Conservation (phyloP, 2,888 invertebrate genomes). For the Tinea trinotella region DNA sequence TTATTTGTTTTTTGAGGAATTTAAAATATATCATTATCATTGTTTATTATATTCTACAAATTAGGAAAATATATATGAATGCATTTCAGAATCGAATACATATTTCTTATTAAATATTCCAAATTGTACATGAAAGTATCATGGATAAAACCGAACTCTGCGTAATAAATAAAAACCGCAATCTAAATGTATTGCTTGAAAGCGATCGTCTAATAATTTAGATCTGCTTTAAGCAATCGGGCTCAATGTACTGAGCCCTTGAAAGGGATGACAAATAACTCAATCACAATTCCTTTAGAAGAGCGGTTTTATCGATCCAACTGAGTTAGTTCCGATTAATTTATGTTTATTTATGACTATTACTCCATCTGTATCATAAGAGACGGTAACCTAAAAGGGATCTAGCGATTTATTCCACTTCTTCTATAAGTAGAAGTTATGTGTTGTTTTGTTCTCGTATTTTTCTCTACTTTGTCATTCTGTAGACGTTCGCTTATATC, state of each 20-base stretch:
- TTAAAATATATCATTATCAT: too few species aligned
- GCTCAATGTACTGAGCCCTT: conserved; percentile 25
- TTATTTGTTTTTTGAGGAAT: too few species aligned
- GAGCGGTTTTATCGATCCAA: conserved; percentile 26
- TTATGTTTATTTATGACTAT: conserved; percentile 40
- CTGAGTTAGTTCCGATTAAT: conserved; percentile 30
- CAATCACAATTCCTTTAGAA: conserved; percentile 37
- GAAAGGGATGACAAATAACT: conserved; percentile 48
- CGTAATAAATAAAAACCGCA: neutral
- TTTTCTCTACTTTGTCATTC: conserved; percentile 5
- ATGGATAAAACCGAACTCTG: neutral
- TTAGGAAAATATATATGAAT: too few species aligned
- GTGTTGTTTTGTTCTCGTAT: neutral
- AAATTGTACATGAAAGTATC: too few species aligned
- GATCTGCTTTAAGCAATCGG: neutral
- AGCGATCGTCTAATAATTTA: conserved; percentile 3
- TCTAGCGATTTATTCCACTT: conserved; percentile 8
- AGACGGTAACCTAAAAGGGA: conserved; percentile 13
- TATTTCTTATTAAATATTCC: too few species aligned
- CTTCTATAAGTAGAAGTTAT: conserved; percentile 12
- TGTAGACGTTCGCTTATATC: neutral
- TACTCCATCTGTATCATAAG: conserved; percentile 18
- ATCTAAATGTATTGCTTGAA: neutral
- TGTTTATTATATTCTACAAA: too few species aligned
- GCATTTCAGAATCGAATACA: too few species aligned